Evolutionary conservation across 2,113 vertebrate species (phyloP).

Genomic region (Coregonus clupeaformis): DNA sequence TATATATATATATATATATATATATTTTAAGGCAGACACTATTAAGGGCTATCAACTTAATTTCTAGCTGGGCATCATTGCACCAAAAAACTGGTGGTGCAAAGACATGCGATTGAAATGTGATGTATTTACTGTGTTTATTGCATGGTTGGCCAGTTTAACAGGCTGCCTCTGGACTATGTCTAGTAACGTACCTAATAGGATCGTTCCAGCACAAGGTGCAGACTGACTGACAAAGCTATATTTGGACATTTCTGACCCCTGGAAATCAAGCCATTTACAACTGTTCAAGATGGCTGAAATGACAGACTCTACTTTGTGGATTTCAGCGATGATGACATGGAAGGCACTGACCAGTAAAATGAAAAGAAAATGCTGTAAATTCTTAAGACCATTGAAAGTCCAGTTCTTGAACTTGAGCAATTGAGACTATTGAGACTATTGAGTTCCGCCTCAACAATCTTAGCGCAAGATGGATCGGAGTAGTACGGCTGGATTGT

Average conservation of each 20-base stretch:
- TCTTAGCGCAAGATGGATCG: constrained; percentile 46
- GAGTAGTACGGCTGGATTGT: constrained; percentile 55
- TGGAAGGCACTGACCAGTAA: not conserved
- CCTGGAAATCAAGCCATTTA: not conserved
- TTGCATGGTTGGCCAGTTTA: constrained; percentile 66
- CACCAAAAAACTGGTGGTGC: constrained; percentile 40
- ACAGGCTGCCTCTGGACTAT: constrained; percentile 53
- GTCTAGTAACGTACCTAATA: constrained; percentile 46
- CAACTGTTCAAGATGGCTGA: not conserved
- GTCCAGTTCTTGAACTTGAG: constrained; percentile 45
- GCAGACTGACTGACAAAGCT: constrained; percentile 6
- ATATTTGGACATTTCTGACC: not conserved
- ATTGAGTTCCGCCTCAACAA: constrained; percentile 38
- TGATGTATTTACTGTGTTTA: constrained; percentile 66
- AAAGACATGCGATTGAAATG: constrained; percentile 59
- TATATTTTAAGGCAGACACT: too few species aligned
- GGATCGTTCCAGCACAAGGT: constrained; percentile 37
- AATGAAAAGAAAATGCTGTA: not conserved
- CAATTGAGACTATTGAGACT: constrained; percentile 34
- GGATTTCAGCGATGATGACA: not conserved
- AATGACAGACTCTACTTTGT: not conserved
- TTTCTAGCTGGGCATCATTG: constrained; percentile 57
- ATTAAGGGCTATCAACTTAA: too few species aligned
- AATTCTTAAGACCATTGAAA: not conserved
- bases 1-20: too few species aligned